Percentiles rank a stretch among this genome's conserved stretches.
Evolutionary conservation across 2,113 vertebrate genomes (phyloP).

Genomic region (human (Homo sapiens)): GRCh38 chr15:40798001-40798500

Average conservation of each 20-base stretch:
- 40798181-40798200: background rate
- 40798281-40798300: background rate
- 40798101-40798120: background rate
- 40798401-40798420: background rate
- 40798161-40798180: background rate
- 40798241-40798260: background rate
- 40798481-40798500: background rate
- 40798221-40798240: background rate
- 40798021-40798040: background rate
- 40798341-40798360: background rate
- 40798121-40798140: background rate
- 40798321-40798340: background rate
- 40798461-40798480: slow-evolving; percentile 16
- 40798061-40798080: background rate
- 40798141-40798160: background rate
- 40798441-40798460: background rate
- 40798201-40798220: background rate
- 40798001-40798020: no score
- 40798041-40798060: background rate
- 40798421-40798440: background rate
- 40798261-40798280: background rate
- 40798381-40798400: background rate
- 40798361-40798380: background rate
- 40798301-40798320: background rate
- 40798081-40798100: background rate